Percentiles rank a stretch among this genome's conserved stretches.
These are phyloP conservation scores for Sturmia bella DNA, from an alignment of 2,888 invertebrate species.

Conservation along the genomic window DNA sequence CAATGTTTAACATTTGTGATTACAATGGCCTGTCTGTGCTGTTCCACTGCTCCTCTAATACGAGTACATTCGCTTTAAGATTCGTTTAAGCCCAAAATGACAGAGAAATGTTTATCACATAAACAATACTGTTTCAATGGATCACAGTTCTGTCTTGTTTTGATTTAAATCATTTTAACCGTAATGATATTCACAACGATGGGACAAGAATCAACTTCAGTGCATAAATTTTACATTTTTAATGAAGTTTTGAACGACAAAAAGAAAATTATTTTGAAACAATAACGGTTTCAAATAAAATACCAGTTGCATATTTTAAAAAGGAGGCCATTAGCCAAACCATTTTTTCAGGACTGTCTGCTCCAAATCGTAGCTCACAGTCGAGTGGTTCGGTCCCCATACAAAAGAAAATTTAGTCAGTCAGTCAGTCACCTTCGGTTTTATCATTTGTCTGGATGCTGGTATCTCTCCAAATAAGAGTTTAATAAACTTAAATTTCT, in stretches of 20 bases:
- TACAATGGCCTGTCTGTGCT: constrained; percentile 51
- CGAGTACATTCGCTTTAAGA: background rate
- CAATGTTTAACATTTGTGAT: constrained; percentile 66
- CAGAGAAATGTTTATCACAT: constrained; percentile 22
- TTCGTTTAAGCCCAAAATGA: constrained; percentile 7
- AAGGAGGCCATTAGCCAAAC: background rate
- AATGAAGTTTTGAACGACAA: constrained; percentile 38
- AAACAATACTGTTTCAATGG: constrained; percentile 49
- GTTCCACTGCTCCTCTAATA: constrained; percentile 10
- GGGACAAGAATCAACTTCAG: constrained; percentile 46
- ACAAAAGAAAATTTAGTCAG: too few species aligned
- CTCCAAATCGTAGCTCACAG: too few species aligned
- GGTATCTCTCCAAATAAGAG: too few species aligned
- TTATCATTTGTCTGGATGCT: too few species aligned
- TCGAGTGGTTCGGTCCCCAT: too few species aligned
- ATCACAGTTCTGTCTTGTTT: constrained; percentile 46
- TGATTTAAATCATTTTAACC: constrained; percentile 66
- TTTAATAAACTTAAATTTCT: too few species aligned
- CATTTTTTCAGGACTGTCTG: background rate
- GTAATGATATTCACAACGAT: constrained; percentile 66
- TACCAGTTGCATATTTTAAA: constrained; percentile 3
- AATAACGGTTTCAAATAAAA: constrained; percentile 45
- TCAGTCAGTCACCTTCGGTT: too few species aligned
- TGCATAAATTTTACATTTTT: constrained; percentile 54
- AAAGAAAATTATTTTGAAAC: constrained; percentile 39